Conservation (phyloP, 1,140 invertebrate species). For the Drosophila funebris region DNA sequence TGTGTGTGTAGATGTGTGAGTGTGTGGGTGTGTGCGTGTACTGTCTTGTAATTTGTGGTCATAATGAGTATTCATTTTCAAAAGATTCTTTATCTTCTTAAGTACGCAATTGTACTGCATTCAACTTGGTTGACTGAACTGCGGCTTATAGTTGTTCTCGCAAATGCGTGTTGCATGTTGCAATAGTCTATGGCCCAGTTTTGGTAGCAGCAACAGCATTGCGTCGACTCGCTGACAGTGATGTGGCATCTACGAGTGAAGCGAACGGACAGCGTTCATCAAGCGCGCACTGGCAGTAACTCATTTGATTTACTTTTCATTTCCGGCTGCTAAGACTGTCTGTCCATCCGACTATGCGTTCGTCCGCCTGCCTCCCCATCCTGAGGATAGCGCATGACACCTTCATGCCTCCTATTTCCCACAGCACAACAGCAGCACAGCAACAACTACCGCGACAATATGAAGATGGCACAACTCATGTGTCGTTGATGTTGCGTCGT, state of each 20-base stretch:
- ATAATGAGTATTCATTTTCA: neutral
- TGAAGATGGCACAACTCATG: slow-evolving; percentile 19
- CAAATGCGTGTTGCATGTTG: neutral
- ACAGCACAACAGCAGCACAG: neutral
- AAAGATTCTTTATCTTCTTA: neutral
- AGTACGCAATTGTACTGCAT: neutral
- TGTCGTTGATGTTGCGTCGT: neutral
- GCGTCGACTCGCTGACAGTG: slow-evolving; percentile 47
- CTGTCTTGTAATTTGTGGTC: neutral
- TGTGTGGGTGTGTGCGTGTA: neutral
- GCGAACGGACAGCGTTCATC: slow-evolving; percentile 57
- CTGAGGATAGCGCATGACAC: slow-evolving; percentile 22
- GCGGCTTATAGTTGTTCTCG: neutral
- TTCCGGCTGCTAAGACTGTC: slow-evolving; percentile 63
- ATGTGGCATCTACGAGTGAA: slow-evolving; percentile 26
- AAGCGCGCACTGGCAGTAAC: slow-evolving; percentile 60
- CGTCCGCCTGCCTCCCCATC: neutral
- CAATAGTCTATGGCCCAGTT: slow-evolving; percentile 3
- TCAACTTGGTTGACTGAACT: no score
- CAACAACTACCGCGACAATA: slow-evolving; percentile 5
- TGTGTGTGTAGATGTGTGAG: neutral
- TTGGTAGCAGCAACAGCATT: neutral
- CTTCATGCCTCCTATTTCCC: neutral
- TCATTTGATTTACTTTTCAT: slow-evolving; percentile 83
- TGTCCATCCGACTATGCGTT: neutral